Percentiles rank a stretch among this genome's conserved stretches.
These are phyloP conservation scores for Lithophane leautieri DNA, from an alignment of 2,888 invertebrate species.

Conservation along the genomic window DNA sequence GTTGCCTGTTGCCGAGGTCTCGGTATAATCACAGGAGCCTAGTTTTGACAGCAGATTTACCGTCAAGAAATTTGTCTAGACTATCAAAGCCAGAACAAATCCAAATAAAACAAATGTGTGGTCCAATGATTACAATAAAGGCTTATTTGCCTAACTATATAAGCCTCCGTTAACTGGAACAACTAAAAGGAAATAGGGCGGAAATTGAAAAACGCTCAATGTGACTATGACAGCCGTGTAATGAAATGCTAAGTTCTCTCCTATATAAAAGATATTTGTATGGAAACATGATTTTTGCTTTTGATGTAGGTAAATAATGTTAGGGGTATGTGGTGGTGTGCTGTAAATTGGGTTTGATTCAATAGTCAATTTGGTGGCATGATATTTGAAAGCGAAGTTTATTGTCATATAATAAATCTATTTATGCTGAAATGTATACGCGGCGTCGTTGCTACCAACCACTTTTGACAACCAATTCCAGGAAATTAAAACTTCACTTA, in stretches of 20 bases:
- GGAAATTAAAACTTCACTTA: no score
- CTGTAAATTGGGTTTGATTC: background rate
- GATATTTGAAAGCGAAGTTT: background rate
- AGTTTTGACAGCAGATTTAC: background rate
- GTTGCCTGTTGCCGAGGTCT: no score
- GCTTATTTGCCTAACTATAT: conserved; percentile 7
- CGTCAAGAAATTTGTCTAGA: background rate
- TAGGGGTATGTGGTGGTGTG: background rate
- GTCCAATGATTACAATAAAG: conserved; percentile 4
- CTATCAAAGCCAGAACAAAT: background rate
- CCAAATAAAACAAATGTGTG: background rate
- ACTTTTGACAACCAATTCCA: no score
- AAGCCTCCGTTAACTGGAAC: conserved; percentile 32
- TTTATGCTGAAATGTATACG: no score
- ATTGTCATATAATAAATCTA: no score
- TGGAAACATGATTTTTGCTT: conserved; percentile 41
- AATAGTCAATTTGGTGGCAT: background rate
- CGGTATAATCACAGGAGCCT: background rate
- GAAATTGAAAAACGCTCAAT: conserved; percentile 67
- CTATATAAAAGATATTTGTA: conserved; percentile 41
- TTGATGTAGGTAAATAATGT: conserved; percentile 29
- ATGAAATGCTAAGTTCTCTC: conserved; percentile 48
- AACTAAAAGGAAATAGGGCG: conserved; percentile 62
- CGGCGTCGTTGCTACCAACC: no score
- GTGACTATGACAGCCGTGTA: conserved; percentile 58